Base-by-base conservation (phyloP, 2,888 invertebrate species). In the Sinotaia quadrata region DNA sequence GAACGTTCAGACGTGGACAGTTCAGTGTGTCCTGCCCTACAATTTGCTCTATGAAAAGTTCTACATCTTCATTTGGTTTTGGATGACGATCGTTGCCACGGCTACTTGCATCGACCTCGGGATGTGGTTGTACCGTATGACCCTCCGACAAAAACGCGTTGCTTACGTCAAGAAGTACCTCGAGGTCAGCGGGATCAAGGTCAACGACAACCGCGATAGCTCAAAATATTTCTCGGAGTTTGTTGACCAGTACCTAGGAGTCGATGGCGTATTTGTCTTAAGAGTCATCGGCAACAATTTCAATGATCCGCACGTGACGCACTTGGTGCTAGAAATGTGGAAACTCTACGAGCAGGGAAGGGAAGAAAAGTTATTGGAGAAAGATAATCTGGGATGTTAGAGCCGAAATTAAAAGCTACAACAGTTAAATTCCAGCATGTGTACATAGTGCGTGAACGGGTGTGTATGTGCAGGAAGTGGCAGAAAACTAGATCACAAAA, bases 1-100 rank as follows among this genome's bases (percentile, higher is more conserved):
- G 57, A 84, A 84, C 69, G 74, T 84, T 2, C 84, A 84, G 57
- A 73, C 80, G 31, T 83, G 81, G 81, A 84, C 83, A 7, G 84
- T 85, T 5, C 84, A 84, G 66, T 84, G 83, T 72, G 83, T 83
- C 15, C 75, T 84, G 56, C 84, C 84, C 8, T 83, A 84, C 60
- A 84, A 84, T 68, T 74, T 84, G 31, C 84, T 83, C 71, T 83
- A 83, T 71, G 83, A 83, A 69, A 84, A 84, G 74, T 83, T 84
- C 59, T 84, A 83, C 72, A 78, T 84, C n/a, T 81, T 84, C 69
- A 74, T 84, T 31, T 84, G 83, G 84, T 84, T 84, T 69, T 84
- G 84, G 84, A 69, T 84, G 27, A 79, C 83, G 2, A 69, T 84
- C 8, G 75, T 84, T 0, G 75, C 80, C 33, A 44, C 79, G 4